phyloP scores from a whole-genome alignment of 2,888 invertebrate genomes.

The Drosophila prostipennis region DNA sequence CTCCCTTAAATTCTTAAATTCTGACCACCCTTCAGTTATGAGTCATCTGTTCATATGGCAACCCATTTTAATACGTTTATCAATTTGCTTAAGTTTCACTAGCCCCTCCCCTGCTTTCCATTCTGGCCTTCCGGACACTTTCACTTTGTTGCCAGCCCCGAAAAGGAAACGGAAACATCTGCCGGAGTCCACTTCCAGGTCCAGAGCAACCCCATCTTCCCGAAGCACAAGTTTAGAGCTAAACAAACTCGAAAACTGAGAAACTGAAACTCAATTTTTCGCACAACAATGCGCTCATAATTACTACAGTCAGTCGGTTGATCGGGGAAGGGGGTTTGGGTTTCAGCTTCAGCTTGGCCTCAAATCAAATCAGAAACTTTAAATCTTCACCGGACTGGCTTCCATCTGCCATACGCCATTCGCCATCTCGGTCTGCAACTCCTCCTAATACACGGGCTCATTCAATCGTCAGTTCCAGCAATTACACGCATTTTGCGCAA shows the following conservation, averaged over 20 bases:
- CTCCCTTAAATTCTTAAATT: not conserved
- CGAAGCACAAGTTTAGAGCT: slow-evolving; percentile 52
- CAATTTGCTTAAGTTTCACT: slow-evolving; percentile 14
- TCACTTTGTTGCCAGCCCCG: slow-evolving; percentile 26
- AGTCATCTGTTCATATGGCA: not conserved
- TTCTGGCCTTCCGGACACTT: slow-evolving; percentile 37
- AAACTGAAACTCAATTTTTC: slow-evolving; percentile 69
- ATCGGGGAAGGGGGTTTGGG: not conserved
- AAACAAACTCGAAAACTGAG: slow-evolving; percentile 60
- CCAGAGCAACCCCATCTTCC: slow-evolving; percentile 11
- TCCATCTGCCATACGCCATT: slow-evolving; percentile 4
- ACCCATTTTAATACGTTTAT: slow-evolving; percentile 17
- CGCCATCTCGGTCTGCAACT: slow-evolving; percentile 48
- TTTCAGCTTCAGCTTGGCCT: slow-evolving; percentile 20
- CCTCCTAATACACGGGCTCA: slow-evolving; percentile 69
- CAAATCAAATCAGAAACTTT: slow-evolving; percentile 75
- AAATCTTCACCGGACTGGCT: slow-evolving; percentile 53
- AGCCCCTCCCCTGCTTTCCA: slow-evolving; percentile 19
- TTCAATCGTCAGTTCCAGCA: slow-evolving; percentile 80
- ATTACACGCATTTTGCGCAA: slow-evolving; percentile 80
- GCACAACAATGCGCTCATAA: slow-evolving; percentile 75
- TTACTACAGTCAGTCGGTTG: slow-evolving; percentile 48
- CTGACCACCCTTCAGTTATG: not conserved
- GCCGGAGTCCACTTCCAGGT: slow-evolving; percentile 32
- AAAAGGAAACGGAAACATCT: slow-evolving; percentile 59